Conservation (phyloP, 2,888 invertebrate species). For the Panorpa germanica region DNA sequence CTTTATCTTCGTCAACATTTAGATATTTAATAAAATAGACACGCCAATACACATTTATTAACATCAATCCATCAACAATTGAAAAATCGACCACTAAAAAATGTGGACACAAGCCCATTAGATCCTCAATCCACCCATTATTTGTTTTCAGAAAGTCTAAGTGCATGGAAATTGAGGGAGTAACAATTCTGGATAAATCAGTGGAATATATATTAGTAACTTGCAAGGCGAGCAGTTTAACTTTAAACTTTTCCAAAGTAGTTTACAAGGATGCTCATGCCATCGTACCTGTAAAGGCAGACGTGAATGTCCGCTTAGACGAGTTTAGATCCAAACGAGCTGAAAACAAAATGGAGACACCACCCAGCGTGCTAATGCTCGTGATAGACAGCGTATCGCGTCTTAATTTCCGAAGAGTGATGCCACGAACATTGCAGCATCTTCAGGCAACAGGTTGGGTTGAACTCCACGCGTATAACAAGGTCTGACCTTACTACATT, state of each 20-base stretch:
- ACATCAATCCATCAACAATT: no score
- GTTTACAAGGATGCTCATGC: slow-evolving; percentile 36
- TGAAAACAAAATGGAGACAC: no score
- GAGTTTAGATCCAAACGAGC: slow-evolving; percentile 13
- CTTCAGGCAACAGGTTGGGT: slow-evolving; percentile 50
- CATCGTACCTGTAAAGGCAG: slow-evolving; percentile 28
- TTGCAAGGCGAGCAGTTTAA: slow-evolving; percentile 21
- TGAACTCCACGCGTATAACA: slow-evolving; percentile 53
- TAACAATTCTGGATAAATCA: no score
- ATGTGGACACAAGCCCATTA: no score
- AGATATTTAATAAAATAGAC: no score
- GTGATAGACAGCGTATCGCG: slow-evolving; percentile 77
- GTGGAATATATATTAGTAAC: slow-evolving; percentile 30
- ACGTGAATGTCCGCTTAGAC: slow-evolving; percentile 26
- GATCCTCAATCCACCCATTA: no score
- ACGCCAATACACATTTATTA: no score
- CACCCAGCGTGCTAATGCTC: slow-evolving; percentile 51
- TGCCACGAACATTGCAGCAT: slow-evolving; percentile 50
- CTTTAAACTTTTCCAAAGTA: slow-evolving; percentile 11
- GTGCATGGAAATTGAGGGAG: no score
- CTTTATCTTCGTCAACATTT: no score
- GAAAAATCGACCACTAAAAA: no score
- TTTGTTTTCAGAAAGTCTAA: no score
- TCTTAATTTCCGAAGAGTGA: slow-evolving; percentile 52
- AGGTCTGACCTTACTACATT: slow-evolving; percentile 23